Evolutionary conservation across 2,888 invertebrate species (phyloP), one percentile per base, ranked within the genome.

Genomic region (Hermaeophaga mercurialis): DNA sequence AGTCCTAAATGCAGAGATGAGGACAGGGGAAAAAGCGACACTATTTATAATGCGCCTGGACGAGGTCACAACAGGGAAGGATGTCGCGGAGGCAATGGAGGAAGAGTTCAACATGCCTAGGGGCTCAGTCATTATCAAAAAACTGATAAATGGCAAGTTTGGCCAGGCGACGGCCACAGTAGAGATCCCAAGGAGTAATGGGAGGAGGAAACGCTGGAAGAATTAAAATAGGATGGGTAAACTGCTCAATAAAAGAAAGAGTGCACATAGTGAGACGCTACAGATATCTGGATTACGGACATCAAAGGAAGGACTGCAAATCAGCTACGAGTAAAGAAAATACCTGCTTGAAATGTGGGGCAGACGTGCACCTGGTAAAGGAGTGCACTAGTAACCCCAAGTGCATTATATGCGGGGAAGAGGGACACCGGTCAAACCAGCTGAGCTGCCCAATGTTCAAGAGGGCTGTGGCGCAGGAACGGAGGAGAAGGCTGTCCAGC

Each of bases 291-390:
- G 41, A 38, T 1, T 41, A 36, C 19, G 58, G 53, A 1, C 58
- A 61, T 19, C 36, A 9, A 8, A 22, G 49, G 4, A 36, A 17
- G 9, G 31, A 48, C 8, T 61, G 56, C 34, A 48, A 9, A 6
- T 48, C 56, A 33, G 6, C 39, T 1, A 31, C 3, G 7, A 38
- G 48, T 22, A 55, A 44, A 9, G 18, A 45, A 8, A 28, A 38
- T 1, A 19, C 9, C 1, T 62, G 59, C 18, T 22, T 43, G 2
- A 59, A 52, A 11, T 62, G 57, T 19, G 62, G 59, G 11, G 12
- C 54, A 33, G 18, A 38, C 14, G 52, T 43, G 1, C 59, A 62
- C 15, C 3, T 19, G 9, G 33, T 6, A 1, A 54, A 49, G 14
- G 31, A 48, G 5, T 62, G 62, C 31, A 38, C 3, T 9, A 39